phyloP scores from a whole-genome alignment of 2,888 invertebrate genomes.

The Acrobasis suavella region DNA sequence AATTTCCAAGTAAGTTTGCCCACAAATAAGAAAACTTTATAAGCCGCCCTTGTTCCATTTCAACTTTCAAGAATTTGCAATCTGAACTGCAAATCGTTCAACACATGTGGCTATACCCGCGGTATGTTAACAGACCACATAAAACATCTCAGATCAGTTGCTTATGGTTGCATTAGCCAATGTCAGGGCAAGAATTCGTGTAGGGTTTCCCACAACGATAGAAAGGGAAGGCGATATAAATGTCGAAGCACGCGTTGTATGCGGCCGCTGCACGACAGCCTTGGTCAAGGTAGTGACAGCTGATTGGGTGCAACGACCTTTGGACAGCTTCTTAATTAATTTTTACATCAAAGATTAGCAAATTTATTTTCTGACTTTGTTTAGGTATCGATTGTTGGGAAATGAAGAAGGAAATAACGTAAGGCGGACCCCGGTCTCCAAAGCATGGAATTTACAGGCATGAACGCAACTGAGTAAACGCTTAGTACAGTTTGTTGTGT shows the following conservation, averaged over 20 bases:
- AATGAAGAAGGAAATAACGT: too few species aligned
- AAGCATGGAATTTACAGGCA: too few species aligned
- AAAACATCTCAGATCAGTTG: background rate
- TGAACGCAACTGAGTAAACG: too few species aligned
- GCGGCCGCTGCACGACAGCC: conserved; percentile 46
- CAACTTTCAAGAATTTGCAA: background rate
- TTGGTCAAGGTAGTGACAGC: conserved; percentile 51
- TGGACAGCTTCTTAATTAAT: conserved; percentile 1
- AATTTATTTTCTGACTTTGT: too few species aligned
- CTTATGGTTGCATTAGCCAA: conserved; percentile 24
- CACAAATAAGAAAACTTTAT: too few species aligned
- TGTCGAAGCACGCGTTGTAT: conserved; percentile 47
- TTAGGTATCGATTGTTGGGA: too few species aligned
- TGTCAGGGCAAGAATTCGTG: conserved; percentile 31
- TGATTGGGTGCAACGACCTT: conserved; percentile 36
- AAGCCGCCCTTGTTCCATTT: too few species aligned
- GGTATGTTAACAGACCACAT: conserved; percentile 8
- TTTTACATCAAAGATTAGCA: too few species aligned
- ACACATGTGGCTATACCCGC: background rate
- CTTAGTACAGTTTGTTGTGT: too few species aligned
- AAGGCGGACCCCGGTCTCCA: too few species aligned
- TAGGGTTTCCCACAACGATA: conserved; percentile 37
- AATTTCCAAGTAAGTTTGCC: too few species aligned
- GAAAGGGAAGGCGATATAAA: conserved; percentile 46
- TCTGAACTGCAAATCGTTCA: background rate